These are phyloP conservation scores for Nasonia giraulti DNA, from an alignment of 1,140 invertebrate genomes.

Conservation along the genomic window DNA sequence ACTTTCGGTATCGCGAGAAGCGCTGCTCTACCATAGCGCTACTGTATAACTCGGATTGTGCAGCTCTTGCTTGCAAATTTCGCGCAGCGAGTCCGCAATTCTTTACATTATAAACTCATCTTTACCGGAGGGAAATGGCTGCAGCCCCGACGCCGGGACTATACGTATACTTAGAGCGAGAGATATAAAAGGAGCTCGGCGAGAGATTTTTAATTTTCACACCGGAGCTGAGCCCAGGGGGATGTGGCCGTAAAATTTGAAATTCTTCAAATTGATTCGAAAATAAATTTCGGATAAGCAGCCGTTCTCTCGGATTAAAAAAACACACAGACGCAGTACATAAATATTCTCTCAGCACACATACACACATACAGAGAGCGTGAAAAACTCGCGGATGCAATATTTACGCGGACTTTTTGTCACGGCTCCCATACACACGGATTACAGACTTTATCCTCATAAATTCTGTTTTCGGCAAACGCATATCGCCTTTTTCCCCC, in stretches of 20 bases:
- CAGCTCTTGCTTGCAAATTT: slow-evolving; percentile 18
- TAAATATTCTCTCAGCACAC: not conserved
- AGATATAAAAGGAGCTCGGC: not conserved
- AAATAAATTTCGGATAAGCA: not conserved
- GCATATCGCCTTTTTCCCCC: not conserved
- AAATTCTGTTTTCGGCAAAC: not conserved
- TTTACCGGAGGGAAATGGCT: not conserved
- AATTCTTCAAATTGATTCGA: not conserved
- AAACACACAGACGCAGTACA: not conserved
- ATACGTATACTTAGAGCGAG: not conserved
- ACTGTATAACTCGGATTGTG: slow-evolving; percentile 17
- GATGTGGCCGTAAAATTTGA: not conserved
- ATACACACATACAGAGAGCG: too few relatives aligned
- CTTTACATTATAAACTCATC: slow-evolving; percentile 40
- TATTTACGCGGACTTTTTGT: not conserved
- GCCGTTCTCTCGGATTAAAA: not conserved
- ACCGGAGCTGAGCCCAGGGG: too few relatives aligned
- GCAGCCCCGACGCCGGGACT: not conserved
- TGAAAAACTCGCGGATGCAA: not conserved
- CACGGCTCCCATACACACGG: not conserved
- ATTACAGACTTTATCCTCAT: slow-evolving; percentile 3
- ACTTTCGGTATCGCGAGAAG: slow-evolving; percentile 10
- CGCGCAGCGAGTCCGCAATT: slow-evolving; percentile 17
- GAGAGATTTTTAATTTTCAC: slow-evolving; percentile 1
- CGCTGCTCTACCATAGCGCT: too few relatives aligned